phyloP scores from a whole-genome alignment of 92 coral and sea anemone species.

The Porites cylindrica region DNA sequence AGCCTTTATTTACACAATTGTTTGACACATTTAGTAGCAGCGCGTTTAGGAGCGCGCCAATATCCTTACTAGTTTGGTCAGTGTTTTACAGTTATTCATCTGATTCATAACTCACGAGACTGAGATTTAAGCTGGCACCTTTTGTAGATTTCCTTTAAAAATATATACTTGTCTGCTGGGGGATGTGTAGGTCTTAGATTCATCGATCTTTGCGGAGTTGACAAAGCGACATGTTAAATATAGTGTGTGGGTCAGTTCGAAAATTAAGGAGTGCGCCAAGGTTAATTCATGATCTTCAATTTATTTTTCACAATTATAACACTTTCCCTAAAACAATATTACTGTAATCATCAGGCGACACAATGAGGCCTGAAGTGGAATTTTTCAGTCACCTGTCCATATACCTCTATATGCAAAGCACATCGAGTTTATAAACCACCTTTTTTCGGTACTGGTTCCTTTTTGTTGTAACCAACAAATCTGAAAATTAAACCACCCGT shows the following conservation, averaged over 20 bases:
- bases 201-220: constrained; percentile 4
- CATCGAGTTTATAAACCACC: background rate
- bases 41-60: no score
- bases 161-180: background rate
- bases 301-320: background rate
- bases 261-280: constrained; percentile 16
- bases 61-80: background rate
- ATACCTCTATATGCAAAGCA: background rate
- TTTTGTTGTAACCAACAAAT: background rate
- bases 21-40: background rate
- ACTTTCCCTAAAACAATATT: constrained; percentile 6
- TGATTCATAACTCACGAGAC: no score
- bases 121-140: background rate
- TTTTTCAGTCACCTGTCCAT: constrained; percentile 6
- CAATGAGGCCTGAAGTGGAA: constrained; percentile 3
- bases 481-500: background rate
- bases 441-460: background rate
- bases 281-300: background rate
- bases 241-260: background rate
- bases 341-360: constrained; percentile 20
- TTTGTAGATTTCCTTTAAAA: background rate
- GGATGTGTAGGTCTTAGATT: constrained; percentile 18
- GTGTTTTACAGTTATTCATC: no score
- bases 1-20: background rate
- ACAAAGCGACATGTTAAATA: background rate